Percentiles rank a stretch among this genome's conserved stretches.
These are phyloP conservation scores for Mythimna impura DNA, from an alignment of 2,888 invertebrate species.

Conservation along the genomic window DNA sequence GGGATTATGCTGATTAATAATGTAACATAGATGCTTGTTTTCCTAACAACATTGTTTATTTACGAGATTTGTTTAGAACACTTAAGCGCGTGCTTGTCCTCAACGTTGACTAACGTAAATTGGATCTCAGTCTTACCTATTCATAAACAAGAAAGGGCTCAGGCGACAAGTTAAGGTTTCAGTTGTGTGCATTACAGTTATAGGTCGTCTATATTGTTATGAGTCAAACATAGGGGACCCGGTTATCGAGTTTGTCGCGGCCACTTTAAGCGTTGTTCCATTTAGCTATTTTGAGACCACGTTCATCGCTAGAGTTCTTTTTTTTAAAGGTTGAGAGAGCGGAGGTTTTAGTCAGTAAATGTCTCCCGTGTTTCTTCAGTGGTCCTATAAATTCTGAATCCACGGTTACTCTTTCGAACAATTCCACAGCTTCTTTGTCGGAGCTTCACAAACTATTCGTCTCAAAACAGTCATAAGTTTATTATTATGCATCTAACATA, in stretches of 20 bases:
- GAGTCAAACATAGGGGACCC: slow-evolving; percentile 24
- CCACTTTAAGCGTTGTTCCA: slow-evolving; percentile 1
- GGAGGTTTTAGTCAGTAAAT: too few relatives aligned
- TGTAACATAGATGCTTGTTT: slow-evolving; percentile 19
- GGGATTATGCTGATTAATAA: slow-evolving; percentile 4
- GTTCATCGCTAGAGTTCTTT: not conserved
- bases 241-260: slow-evolving; percentile 15
- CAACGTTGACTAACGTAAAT: slow-evolving; percentile 68
- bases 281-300: slow-evolving; percentile 15
- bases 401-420: too few relatives aligned
- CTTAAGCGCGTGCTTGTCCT: slow-evolving; percentile 46
- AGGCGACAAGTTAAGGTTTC: slow-evolving; percentile 65
- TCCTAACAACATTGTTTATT: slow-evolving; percentile 33
- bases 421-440: too few relatives aligned
- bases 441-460: not conserved
- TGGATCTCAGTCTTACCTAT: slow-evolving; percentile 70
- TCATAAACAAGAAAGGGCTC: slow-evolving; percentile 68
- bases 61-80: slow-evolving; percentile 44
- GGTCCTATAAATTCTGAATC: too few relatives aligned
- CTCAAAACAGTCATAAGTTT: not conserved
- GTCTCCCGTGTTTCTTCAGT: too few relatives aligned
- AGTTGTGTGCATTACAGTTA: slow-evolving; percentile 43
- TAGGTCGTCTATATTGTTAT: slow-evolving; percentile 45
- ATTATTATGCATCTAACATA: not conserved
- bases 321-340: too few relatives aligned